Conservation (phyloP, 2,888 invertebrate species). For the Cloeon dipterum region DNA sequence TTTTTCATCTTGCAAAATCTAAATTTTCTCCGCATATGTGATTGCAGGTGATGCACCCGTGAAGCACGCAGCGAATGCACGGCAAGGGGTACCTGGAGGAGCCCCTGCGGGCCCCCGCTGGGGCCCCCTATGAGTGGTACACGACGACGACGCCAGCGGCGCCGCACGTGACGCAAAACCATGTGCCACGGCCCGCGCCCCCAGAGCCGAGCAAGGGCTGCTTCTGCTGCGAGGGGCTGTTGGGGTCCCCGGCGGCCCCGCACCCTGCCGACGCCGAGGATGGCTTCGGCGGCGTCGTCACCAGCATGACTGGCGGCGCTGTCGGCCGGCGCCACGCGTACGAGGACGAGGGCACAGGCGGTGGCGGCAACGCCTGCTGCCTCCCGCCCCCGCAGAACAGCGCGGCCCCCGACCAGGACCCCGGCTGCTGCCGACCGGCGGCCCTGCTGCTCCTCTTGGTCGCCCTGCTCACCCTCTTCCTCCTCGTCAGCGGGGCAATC, state of each 20-base stretch:
- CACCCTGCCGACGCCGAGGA: neutral
- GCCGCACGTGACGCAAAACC: neutral
- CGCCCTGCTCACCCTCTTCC: constrained; percentile 29
- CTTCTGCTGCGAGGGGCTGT: neutral
- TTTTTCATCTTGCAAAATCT: too few relatives aligned
- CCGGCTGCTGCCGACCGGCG: constrained; percentile 27
- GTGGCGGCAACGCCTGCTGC: neutral
- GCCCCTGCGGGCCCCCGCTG: too few relatives aligned
- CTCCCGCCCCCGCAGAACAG: neutral
- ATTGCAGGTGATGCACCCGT: too few relatives aligned
- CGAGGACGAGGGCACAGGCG: neutral
- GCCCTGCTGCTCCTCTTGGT: constrained; percentile 29
- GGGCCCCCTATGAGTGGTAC: neutral
- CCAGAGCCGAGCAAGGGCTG: neutral
- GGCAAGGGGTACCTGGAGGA: too few relatives aligned
- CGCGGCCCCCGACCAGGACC: neutral
- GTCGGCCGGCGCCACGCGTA: neutral
- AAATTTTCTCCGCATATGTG: too few relatives aligned
- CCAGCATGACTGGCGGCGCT: neutral
- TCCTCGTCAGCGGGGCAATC: constrained; percentile 30
- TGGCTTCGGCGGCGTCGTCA: neutral
- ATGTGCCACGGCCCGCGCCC: too few relatives aligned
- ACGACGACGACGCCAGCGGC: neutral
- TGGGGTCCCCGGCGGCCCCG: neutral
- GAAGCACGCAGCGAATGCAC: too few relatives aligned